Evolutionary conservation across 2,797 vertebrate genomes (phyloP), one percentile per base, ranked within the genome.

Genomic region (Amphiprion clarkii): DNA sequence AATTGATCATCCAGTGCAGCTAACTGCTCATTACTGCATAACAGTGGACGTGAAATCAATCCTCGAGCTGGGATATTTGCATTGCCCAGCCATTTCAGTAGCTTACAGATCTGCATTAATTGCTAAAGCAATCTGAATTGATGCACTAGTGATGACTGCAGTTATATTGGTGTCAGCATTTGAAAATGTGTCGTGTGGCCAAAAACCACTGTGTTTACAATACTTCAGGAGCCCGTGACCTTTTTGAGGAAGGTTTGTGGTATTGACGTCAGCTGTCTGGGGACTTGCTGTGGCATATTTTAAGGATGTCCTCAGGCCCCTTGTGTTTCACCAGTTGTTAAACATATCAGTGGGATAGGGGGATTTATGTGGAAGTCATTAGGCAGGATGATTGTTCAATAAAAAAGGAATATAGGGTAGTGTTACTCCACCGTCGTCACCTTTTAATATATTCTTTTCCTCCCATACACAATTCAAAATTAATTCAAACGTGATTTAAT

Each of bases 31-130:
- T 89, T 87, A 76, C 71, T 76, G 73, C 61, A 61, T 39, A 48
- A 71, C 60, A 31, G 36, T 11, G 27, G 84, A 85, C 87, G 55
- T 62, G 25, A 91, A 89, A 91, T 93, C 86, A 65, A 91, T 91
- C 49, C 31, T 3, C 23, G 54, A 78, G 69, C 81, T 48, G 27
- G 42, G 29, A 71, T 82, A 80, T 87, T 84, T 84, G 83, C 83
- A 75, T 85, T 42, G 67, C 23, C 74, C 66, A 73, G 74, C 83
- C 62, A 54, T 44, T 79, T 40, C 61, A 64, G 83, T 67, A 44
- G 63, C 61, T 68, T 58, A 64, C 51, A 87, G 54, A 82, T 60
- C 68, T 71, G 69, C 48, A 60, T 40, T 76, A 83, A 86, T 77
- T 78, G 76, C 83, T 77, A 67, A 79, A 74, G 67, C 67, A 33